Percentiles rank a stretch among this genome's conserved stretches.
These are phyloP conservation scores for Chionodraco myersi DNA, from an alignment of 2,113 vertebrate species.

Conservation along the genomic window DNA sequence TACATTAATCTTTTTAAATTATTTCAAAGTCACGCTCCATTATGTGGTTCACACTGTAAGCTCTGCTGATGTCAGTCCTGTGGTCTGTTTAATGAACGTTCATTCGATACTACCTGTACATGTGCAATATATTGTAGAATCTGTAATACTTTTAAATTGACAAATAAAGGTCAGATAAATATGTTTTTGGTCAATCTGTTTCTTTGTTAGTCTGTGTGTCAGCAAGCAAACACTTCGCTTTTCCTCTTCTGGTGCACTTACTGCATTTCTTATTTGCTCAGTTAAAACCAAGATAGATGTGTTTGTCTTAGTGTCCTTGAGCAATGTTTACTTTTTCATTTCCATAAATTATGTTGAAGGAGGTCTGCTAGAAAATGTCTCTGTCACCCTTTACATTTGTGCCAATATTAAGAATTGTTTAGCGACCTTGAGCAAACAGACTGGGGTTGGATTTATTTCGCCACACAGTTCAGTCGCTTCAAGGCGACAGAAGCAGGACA, in stretches of 20 bases:
- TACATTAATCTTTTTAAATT: background rate
- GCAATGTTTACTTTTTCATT: constrained; percentile 18
- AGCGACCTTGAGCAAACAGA: background rate
- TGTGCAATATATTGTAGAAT: constrained; percentile 52
- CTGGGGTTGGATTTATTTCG: background rate
- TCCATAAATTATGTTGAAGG: background rate
- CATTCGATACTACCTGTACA: background rate
- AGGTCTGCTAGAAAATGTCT: background rate
- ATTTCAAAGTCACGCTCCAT: background rate
- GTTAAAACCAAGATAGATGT: background rate
- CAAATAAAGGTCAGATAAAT: constrained; percentile 28
- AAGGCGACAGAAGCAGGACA: background rate
- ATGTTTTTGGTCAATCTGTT: background rate
- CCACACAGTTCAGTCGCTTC: background rate
- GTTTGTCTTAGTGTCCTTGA: background rate
- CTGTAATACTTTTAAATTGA: constrained; percentile 34
- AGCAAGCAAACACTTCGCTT: background rate
- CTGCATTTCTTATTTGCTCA: constrained; percentile 21
- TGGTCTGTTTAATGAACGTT: background rate
- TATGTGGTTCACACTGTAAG: background rate
- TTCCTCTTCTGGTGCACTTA: background rate
- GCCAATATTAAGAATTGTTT: background rate
- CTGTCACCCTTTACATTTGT: background rate
- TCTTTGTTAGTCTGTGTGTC: background rate
- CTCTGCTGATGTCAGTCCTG: background rate